Evolutionary conservation across 2,888 invertebrate species (phyloP).

Genomic region (Dryococelus australis): DNA sequence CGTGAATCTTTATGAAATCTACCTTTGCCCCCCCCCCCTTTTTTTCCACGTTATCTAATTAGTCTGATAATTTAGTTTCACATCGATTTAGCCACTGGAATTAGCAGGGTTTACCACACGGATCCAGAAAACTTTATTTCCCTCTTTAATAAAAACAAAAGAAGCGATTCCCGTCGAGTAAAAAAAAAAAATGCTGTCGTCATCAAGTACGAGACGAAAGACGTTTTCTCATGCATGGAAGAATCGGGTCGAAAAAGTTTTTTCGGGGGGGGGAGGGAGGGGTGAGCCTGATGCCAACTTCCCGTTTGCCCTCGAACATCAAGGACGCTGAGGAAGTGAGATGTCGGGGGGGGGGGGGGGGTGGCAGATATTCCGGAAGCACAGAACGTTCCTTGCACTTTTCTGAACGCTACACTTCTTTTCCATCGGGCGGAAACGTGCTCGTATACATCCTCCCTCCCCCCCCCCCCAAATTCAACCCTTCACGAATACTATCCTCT

Average conservation of each 20-base stretch:
- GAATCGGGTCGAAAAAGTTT: background rate
- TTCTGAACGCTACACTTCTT: slow-evolving; percentile 16
- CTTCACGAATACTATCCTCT: background rate
- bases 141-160: too few species aligned
- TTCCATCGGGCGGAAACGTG: background rate
- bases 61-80: too few species aligned
- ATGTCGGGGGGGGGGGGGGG: background rate
- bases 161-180: background rate
- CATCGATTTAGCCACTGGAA: too few species aligned
- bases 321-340: background rate
- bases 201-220: background rate
- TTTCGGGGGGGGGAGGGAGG: too few species aligned
- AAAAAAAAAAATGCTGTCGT: background rate
- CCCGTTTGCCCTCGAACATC: background rate
- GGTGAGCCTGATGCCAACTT: background rate
- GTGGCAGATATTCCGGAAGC: background rate
- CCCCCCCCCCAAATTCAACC: background rate
- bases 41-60: too few species aligned
- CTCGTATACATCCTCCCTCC: background rate
- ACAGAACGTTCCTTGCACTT: background rate
- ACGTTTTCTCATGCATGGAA: background rate
- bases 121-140: too few species aligned
- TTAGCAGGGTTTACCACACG: too few species aligned
- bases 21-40: too few species aligned
- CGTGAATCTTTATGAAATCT: too few species aligned